These are phyloP conservation scores for Drosophila lini DNA, from an alignment of 1,140 invertebrate species.

Conservation along the genomic window DNA sequence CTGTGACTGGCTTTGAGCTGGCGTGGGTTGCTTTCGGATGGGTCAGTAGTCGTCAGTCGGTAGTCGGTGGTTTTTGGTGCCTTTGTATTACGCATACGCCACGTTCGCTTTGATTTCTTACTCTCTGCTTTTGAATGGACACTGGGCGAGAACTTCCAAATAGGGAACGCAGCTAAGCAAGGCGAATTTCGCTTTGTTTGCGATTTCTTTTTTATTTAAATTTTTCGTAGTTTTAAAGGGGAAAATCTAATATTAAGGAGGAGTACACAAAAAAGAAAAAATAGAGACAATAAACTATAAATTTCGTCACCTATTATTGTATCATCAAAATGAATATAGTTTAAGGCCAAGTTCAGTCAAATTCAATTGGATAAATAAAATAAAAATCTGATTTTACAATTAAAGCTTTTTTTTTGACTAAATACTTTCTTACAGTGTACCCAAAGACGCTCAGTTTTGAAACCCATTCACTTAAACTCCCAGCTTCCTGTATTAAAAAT, in stretches of 20 bases:
- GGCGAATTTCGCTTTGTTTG: conserved; percentile 40
- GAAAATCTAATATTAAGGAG: not conserved
- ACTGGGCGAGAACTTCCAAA: conserved; percentile 46
- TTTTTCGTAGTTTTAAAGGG: conserved; percentile 3
- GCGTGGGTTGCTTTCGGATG: conserved; percentile 52
- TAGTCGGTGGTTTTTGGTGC: conserved; percentile 14
- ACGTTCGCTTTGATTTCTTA: conserved; percentile 53
- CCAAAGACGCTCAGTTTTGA: not conserved
- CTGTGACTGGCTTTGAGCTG: conserved; percentile 6
- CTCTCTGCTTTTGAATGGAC: conserved; percentile 24
- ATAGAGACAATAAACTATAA: too few species aligned
- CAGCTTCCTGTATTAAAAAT: conserved; percentile 24
- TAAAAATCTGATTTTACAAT: not conserved
- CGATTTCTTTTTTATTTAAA: conserved; percentile 50
- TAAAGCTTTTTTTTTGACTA: not conserved
- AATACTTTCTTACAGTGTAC: not conserved
- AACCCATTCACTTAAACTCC: conserved; percentile 1
- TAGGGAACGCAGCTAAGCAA: conserved; percentile 36
- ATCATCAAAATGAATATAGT: not conserved
- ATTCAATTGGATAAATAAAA: too few species aligned
- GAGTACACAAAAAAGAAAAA: not conserved
- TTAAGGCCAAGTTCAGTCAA: not conserved
- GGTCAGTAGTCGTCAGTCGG: conserved; percentile 42
- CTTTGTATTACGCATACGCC: conserved; percentile 71
- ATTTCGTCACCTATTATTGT: not conserved